A percentile compares a stretch with the other conserved stretches of the same genome.
Evolutionary conservation across 92 coral and sea anemone genomes (phyloP).

Genomic region (Phenganax marumi): DNA sequence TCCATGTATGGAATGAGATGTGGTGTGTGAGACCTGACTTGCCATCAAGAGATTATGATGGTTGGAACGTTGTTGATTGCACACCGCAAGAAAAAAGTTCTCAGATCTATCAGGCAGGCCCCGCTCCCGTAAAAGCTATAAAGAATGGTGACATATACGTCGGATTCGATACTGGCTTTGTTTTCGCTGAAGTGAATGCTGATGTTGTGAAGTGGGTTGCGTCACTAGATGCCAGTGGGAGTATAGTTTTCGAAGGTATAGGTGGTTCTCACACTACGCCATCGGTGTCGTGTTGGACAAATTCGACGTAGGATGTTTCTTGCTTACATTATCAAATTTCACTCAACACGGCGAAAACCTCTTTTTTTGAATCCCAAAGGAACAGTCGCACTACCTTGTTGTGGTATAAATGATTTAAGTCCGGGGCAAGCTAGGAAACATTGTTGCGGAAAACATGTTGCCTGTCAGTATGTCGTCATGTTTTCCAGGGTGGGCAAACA

Average conservation of each 20-base stretch:
- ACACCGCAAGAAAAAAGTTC: slow-evolving; percentile 85
- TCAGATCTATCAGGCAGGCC: slow-evolving; percentile 70
- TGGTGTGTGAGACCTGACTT: slow-evolving; percentile 63
- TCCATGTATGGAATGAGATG: slow-evolving; percentile 93
- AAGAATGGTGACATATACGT: slow-evolving; percentile 70
- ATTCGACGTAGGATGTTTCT: neutral
- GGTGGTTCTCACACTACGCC: neutral
- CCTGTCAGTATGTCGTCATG: too few species aligned
- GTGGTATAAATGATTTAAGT: too few species aligned
- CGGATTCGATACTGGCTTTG: slow-evolving; percentile 66
- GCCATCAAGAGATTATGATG: slow-evolving; percentile 60
- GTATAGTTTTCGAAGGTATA: neutral
- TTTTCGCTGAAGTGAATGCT: slow-evolving; percentile 84
- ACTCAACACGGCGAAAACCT: too few species aligned
- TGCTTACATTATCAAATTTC: too few species aligned
- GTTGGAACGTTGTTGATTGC: slow-evolving; percentile 86
- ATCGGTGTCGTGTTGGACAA: neutral
- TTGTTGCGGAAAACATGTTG: too few species aligned
- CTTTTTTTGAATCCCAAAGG: too few species aligned
- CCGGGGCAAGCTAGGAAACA: too few species aligned
- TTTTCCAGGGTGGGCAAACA: too few species aligned
- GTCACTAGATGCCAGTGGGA: slow-evolving; percentile 34
- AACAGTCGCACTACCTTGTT: too few species aligned
- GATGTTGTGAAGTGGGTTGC: slow-evolving; percentile 79
- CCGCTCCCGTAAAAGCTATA: slow-evolving; percentile 76